Conservation (phyloP, 2,113 vertebrate genomes). For the Hippocampus guttulatus region DNA sequence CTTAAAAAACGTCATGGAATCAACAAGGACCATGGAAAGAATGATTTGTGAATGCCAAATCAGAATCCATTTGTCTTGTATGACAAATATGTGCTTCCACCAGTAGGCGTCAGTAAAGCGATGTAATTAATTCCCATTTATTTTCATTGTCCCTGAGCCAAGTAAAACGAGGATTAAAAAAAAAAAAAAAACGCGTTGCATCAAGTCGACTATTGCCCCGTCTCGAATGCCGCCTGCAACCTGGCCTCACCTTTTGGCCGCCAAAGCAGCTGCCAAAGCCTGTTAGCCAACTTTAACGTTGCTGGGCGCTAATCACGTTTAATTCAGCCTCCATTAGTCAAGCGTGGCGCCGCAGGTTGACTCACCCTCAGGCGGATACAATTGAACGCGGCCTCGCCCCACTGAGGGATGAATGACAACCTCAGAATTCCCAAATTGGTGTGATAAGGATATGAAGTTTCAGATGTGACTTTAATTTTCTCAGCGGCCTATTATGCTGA, state of each 20-base stretch:
- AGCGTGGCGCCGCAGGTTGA: slow-evolving; percentile 29
- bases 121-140: background rate
- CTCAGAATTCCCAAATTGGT: background rate
- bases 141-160: background rate
- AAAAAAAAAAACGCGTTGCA: background rate
- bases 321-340: slow-evolving; percentile 39
- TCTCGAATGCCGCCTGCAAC: slow-evolving; percentile 9
- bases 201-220: background rate
- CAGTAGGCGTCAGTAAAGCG: background rate
- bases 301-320: slow-evolving; percentile 47
- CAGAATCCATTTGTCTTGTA: background rate
- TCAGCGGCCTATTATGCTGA: background rate
- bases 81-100: background rate
- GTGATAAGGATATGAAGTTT: background rate
- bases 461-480: background rate
- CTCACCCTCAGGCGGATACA: slow-evolving; percentile 58
- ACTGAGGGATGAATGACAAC: slow-evolving; percentile 12
- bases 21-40: too few relatives aligned
- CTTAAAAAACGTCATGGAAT: too few relatives aligned
- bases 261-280: slow-evolving; percentile 43
- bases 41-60: background rate
- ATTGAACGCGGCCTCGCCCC: slow-evolving; percentile 59
- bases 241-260: slow-evolving; percentile 49
- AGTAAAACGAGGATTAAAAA: background rate
- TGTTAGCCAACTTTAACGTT: slow-evolving; percentile 46